A percentile compares a stretch with the other conserved stretches of the same genome.
These are phyloP conservation scores for Stictocephala bisonia DNA, from an alignment of 2,888 invertebrate species.

Conservation along the genomic window DNA sequence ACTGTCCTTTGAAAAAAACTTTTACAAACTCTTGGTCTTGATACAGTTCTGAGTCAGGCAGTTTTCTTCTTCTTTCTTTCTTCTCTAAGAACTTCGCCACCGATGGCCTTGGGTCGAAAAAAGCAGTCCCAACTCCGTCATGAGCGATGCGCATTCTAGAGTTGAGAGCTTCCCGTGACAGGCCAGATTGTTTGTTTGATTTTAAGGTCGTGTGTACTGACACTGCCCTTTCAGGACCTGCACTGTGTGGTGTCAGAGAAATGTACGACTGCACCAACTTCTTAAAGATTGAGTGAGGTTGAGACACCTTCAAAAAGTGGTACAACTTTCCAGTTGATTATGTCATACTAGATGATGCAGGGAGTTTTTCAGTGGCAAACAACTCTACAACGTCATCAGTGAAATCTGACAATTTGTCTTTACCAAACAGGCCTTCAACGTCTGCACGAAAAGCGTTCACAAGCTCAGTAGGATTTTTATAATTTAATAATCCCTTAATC, in stretches of 20 bases:
- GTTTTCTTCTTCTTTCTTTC: no score
- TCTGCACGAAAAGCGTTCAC: slow-evolving; percentile 10
- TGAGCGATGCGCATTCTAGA: no score
- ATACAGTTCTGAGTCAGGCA: no score
- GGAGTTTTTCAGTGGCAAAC: slow-evolving; percentile 28
- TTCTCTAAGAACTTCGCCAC: no score
- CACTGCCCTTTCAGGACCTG: slow-evolving; percentile 40
- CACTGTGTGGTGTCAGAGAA: slow-evolving; percentile 21
- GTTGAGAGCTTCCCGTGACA: no score
- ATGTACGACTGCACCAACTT: slow-evolving; percentile 44
- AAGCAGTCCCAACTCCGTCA: no score
- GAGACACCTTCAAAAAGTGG: slow-evolving; percentile 36
- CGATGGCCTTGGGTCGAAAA: no score
- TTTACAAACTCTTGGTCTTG: no score
- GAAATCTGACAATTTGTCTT: slow-evolving; percentile 27
- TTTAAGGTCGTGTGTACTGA: slow-evolving; percentile 38
- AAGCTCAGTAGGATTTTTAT: slow-evolving; percentile 14
- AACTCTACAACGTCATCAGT: slow-evolving; percentile 40
- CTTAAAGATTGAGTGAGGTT: slow-evolving; percentile 31
- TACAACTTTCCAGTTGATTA: slow-evolving; percentile 22
- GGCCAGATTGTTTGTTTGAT: slow-evolving; percentile 32
- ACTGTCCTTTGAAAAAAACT: no score
- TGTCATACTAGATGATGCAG: slow-evolving; percentile 11
- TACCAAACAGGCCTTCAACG: slow-evolving; percentile 39
- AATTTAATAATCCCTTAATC: slow-evolving; percentile 16